A percentile compares a stretch with the other conserved stretches of the same genome.
Conservation (phyloP, 2,113 vertebrate species). For the Tachysurus fulvidraco region DNA sequence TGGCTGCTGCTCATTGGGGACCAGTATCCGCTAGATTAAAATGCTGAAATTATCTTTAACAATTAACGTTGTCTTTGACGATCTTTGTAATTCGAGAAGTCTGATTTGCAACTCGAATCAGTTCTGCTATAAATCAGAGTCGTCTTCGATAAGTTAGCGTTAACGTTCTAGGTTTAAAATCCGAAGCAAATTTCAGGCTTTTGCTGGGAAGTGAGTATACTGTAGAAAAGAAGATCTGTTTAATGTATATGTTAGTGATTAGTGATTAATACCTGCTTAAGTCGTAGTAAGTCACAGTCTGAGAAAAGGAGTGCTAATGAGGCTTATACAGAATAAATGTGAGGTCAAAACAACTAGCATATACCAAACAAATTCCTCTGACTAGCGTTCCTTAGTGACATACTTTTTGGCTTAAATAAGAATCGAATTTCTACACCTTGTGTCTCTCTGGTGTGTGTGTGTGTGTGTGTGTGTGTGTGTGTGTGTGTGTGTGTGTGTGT, state of each 20-base stretch:
- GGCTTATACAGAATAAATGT: not conserved
- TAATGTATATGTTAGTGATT: not conserved
- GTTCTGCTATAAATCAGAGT: not conserved
- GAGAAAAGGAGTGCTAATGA: not conserved
- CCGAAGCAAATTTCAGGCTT: not conserved
- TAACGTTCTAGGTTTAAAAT: not conserved
- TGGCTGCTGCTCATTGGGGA: too few species aligned
- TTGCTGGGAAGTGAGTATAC: not conserved
- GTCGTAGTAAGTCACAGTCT: not conserved
- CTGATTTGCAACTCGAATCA: not conserved
- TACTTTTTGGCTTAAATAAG: not conserved
- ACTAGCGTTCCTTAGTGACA: not conserved
- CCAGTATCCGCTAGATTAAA: too few species aligned
- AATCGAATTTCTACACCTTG: not conserved
- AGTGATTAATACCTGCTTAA: not conserved
- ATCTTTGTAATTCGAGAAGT: not conserved
- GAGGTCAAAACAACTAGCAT: not conserved
- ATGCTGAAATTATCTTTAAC: not conserved
- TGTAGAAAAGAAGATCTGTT: not conserved
- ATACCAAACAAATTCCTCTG: not conserved
- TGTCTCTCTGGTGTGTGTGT: not conserved
- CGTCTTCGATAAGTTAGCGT: not conserved
- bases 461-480: not conserved
- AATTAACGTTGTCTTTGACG: not conserved
- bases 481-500: slow-evolving; percentile 8